These are phyloP conservation scores for Limnephilus lunatus DNA, from an alignment of 2,888 invertebrate species.

Conservation along the genomic window DNA sequence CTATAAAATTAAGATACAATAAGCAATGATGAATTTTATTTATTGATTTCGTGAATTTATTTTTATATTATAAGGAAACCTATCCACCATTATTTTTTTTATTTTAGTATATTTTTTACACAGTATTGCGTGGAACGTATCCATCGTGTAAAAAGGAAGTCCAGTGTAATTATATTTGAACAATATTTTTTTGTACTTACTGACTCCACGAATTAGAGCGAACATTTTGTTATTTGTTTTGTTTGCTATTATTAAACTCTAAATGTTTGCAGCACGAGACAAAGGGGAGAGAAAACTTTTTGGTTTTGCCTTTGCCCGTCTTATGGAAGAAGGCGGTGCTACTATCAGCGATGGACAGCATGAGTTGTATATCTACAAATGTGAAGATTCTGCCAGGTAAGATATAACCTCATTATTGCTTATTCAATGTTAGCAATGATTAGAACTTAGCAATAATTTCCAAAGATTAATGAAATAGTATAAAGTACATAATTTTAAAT, in stretches of 20 bases:
- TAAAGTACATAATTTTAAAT: background rate
- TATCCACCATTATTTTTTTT: no score
- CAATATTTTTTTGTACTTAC: background rate
- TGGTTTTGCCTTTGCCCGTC: slow-evolving; percentile 92
- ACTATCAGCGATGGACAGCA: slow-evolving; percentile 92
- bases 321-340: slow-evolving; percentile 94
- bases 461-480: background rate
- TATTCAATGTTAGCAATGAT: slow-evolving; percentile 16
- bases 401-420: slow-evolving; percentile 71
- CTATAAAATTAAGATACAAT: no score
- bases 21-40: no score
- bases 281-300: slow-evolving; percentile 94
- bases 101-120: no score
- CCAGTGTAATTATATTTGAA: background rate
- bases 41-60: no score
- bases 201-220: no score
- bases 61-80: no score
- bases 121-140: no score
- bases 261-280: slow-evolving; percentile 82
- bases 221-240: background rate
- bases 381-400: slow-evolving; percentile 87
- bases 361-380: slow-evolving; percentile 94
- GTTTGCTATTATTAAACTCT: background rate
- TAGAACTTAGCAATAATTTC: background rate
- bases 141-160: no score